These are phyloP conservation scores for Tragelaphus buxtoni DNA, from an alignment of 2,113 vertebrate genomes.

Conservation along the genomic window DNA sequence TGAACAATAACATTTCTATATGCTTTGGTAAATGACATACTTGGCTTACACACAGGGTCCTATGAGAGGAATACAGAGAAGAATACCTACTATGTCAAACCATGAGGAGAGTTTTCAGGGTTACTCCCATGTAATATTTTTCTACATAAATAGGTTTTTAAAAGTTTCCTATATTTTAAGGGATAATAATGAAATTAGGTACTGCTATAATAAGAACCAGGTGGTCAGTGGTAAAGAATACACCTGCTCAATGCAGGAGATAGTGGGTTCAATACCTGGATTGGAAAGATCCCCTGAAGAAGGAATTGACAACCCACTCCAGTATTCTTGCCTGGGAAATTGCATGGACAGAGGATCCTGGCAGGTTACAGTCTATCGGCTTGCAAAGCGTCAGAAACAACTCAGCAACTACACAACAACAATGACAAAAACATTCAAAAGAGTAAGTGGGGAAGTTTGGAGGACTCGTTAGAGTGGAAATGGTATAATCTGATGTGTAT, in stretches of 20 bases:
- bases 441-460: not conserved
- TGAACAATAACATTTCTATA: not conserved
- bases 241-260: not conserved
- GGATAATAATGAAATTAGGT: not conserved
- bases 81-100: not conserved
- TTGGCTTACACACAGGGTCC: no score
- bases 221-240: not conserved
- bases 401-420: not conserved
- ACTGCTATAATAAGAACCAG: not conserved
- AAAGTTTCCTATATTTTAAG: not conserved
- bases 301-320: not conserved
- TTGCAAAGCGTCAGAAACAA: not conserved
- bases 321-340: not conserved
- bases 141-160: not conserved
- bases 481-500: accelerated
- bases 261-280: accelerated
- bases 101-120: accelerated
- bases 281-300: not conserved
- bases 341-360: not conserved
- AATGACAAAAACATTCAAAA: not conserved
- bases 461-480: accelerated
- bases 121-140: not conserved
- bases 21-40: not conserved
- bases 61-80: not conserved
- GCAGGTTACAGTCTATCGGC: not conserved